These are phyloP conservation scores for Scarus forsteni DNA, from an alignment of 2,797 vertebrate species.

Conservation along the genomic window DNA sequence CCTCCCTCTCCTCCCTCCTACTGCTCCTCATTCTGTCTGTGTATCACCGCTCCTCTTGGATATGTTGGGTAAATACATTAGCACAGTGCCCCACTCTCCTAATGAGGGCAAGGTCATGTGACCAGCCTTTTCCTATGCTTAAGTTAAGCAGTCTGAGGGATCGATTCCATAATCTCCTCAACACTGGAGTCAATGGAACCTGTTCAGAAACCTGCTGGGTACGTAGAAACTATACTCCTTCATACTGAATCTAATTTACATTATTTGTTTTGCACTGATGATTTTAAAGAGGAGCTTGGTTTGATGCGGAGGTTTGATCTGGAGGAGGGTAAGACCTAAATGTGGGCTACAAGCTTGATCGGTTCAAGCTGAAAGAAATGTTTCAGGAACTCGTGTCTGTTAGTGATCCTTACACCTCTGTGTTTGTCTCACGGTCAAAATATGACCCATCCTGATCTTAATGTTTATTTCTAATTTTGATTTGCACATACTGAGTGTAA, in stretches of 20 bases:
- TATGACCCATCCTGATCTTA: too few relatives aligned
- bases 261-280: slow-evolving; percentile 32
- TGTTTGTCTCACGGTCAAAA: too few relatives aligned
- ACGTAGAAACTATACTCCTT: slow-evolving; percentile 57
- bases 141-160: slow-evolving; percentile 75
- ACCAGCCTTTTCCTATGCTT: slow-evolving; percentile 66
- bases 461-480: too few relatives aligned
- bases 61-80: slow-evolving; percentile 78
- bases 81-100: slow-evolving; percentile 68
- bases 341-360: slow-evolving; percentile 29
- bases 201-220: slow-evolving; percentile 60
- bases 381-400: slow-evolving; percentile 10
- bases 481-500: too few relatives aligned
- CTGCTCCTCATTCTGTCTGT: slow-evolving; percentile 29
- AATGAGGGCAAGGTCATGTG: slow-evolving; percentile 77
- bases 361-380: slow-evolving; percentile 36
- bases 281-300: slow-evolving; percentile 25
- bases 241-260: slow-evolving; percentile 28
- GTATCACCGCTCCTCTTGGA: slow-evolving; percentile 49
- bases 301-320: slow-evolving; percentile 43
- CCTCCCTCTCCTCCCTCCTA: slow-evolving; percentile 26
- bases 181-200: slow-evolving; percentile 77
- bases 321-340: slow-evolving; percentile 28
- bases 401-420: too few relatives aligned
- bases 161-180: slow-evolving; percentile 71